phyloP scores from a whole-genome alignment of 2,888 invertebrate genomes.

The Caenorhabditis sinica region DNA sequence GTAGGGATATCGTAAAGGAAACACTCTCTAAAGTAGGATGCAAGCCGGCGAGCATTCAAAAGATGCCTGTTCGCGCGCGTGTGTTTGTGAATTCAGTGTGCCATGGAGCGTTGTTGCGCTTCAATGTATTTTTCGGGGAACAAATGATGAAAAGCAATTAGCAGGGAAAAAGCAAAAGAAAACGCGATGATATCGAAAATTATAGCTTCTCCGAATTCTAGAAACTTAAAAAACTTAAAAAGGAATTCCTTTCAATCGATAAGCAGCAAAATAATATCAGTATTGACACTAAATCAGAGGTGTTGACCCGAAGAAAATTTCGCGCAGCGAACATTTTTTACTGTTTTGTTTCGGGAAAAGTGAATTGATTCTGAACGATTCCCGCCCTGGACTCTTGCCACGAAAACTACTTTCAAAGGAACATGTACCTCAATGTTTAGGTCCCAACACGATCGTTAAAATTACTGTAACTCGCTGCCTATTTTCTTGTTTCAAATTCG shows the following conservation, averaged over 20 bases:
- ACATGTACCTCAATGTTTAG: neutral
- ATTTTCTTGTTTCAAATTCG: too few species aligned
- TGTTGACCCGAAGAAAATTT: too few species aligned
- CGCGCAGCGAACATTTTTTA: too few species aligned
- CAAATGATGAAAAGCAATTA: neutral
- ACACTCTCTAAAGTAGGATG: neutral
- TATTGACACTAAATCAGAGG: too few species aligned
- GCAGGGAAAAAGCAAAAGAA: neutral
- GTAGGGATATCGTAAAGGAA: neutral
- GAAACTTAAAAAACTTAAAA: too few species aligned
- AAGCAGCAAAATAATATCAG: too few species aligned
- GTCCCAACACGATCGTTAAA: neutral
- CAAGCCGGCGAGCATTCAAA: conserved; percentile 16
- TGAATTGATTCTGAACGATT: too few species aligned
- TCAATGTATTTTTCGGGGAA: neutral
- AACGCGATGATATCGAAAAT: too few species aligned
- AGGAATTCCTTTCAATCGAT: too few species aligned
- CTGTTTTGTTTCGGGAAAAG: too few species aligned
- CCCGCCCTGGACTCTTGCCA: neutral
- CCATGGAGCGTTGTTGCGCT: conserved; percentile 31
- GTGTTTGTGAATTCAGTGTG: neutral
- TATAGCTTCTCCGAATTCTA: too few species aligned
- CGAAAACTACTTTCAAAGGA: neutral
- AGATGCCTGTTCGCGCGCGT: conserved; percentile 29
- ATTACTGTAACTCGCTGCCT: too few species aligned